Percentiles rank a stretch among this genome's conserved stretches.
These are phyloP conservation scores for Columba guinea DNA, from an alignment of 2,797 vertebrate species.

Conservation along the genomic window DNA sequence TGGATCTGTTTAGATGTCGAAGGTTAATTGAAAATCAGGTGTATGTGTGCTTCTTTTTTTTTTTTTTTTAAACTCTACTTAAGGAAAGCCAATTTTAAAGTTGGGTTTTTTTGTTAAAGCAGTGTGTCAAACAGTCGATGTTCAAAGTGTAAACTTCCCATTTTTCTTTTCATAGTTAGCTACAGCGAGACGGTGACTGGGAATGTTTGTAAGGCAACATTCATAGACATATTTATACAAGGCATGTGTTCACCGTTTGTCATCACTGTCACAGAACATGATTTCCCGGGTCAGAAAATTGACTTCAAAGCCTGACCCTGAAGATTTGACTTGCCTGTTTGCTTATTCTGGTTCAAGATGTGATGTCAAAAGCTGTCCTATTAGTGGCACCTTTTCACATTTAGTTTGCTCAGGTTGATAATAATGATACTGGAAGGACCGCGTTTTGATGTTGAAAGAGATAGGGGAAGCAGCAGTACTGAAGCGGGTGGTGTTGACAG, in stretches of 20 bases:
- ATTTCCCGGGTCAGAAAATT: slow-evolving; percentile 73
- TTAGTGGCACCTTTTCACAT: slow-evolving; percentile 77
- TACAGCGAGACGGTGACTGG: background rate
- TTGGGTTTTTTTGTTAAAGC: background rate
- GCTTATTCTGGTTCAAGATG: slow-evolving; percentile 81
- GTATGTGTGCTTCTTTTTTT: background rate
- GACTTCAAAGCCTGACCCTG: slow-evolving; percentile 78
- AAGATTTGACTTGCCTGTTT: slow-evolving; percentile 70
- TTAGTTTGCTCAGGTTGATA: slow-evolving; percentile 75
- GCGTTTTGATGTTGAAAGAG: slow-evolving; percentile 75
- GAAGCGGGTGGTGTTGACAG: slow-evolving; percentile 77
- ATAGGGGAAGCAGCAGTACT: slow-evolving; percentile 75
- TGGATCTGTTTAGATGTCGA: background rate
- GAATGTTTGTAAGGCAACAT: slow-evolving; percentile 42
- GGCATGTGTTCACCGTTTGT: slow-evolving; percentile 61
- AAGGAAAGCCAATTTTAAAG: background rate
- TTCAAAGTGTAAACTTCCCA: background rate
- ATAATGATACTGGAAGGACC: slow-evolving; percentile 74
- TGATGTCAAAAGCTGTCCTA: slow-evolving; percentile 77
- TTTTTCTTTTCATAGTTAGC: background rate
- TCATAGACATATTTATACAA: slow-evolving; percentile 61
- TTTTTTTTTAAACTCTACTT: background rate
- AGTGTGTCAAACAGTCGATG: background rate
- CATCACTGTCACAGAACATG: slow-evolving; percentile 73
- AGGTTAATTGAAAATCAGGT: slow-evolving; percentile 44